Evolutionary conservation across 2,888 invertebrate genomes (phyloP), one percentile per base, ranked within the genome.

Genomic region (Agrilus cyanescens): DNA sequence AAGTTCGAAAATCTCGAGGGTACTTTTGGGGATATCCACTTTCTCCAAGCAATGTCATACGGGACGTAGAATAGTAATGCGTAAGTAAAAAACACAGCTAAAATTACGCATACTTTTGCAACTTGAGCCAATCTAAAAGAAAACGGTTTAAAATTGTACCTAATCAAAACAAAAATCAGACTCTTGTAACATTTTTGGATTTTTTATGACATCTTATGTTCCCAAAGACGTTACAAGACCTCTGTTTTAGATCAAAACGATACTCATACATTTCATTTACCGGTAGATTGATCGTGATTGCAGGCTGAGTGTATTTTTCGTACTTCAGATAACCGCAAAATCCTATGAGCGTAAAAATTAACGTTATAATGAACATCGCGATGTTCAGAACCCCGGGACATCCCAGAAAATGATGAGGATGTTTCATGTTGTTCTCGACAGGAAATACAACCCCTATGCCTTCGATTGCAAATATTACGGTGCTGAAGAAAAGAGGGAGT

Each of bases 401-500:
- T 4, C 82, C 80, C 30, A 93, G 75, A 59, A 87, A 87, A 49
- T 85, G 81, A 44, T 81, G 72, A 0, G 90, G 90, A 41, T 81
- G 80, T 13, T 73, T 75, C 93, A 96, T 94, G 36, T 84, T 85
- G 61, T 94, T 94, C 65, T 95, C 94, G n/a, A 96, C 80, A 0
- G 96, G 96, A 75, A 96, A 81, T 8, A 95, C 86, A 38, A 84
- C 85, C 34, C 88, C 88, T 50, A 97, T 95, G 37, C 90, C 93
- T 71, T 98, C 97, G 79, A 97, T 96, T 2, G 97, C 91, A 62
- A 95, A 98, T 53, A 98, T 84, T 0, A 93, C 95, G 0, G 95
- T 96, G 41, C 95, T 77, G 63, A 97, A 89, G 69, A 91, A 97
- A 37, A 93, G 69, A 0, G 97, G 96, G 57, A 91, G 71, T 33